Evolutionary conservation across 2,113 vertebrate species (phyloP).

Genomic region (Triplophysa tibetana): DNA sequence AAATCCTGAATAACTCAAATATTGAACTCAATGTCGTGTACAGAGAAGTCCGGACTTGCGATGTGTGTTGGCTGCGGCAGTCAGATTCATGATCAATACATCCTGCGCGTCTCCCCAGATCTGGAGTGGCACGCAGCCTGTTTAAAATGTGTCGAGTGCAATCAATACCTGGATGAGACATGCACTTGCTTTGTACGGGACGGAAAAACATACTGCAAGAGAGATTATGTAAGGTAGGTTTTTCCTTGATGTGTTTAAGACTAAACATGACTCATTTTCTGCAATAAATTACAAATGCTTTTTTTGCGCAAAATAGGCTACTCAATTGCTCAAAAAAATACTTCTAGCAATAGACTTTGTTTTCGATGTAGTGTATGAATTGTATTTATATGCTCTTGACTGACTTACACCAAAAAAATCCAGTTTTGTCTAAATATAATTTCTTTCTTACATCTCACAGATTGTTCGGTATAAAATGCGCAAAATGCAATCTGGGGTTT

Average conservation of each 20-base stretch:
- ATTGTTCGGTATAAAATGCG: slow-evolving; percentile 93
- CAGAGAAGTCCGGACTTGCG: slow-evolving; percentile 91
- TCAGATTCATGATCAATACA: slow-evolving; percentile 96
- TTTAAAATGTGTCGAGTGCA: slow-evolving; percentile 94
- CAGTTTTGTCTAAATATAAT: neutral
- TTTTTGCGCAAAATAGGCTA: neutral
- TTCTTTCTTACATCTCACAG: slow-evolving; percentile 65
- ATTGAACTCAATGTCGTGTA: slow-evolving; percentile 53
- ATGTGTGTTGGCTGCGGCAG: slow-evolving; percentile 97
- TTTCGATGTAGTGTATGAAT: no score
- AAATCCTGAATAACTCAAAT: neutral
- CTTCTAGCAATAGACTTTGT: neutral
- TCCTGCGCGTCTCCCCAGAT: slow-evolving; percentile 94
- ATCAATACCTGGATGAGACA: slow-evolving; percentile 92
- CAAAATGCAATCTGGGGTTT: slow-evolving; percentile 88
- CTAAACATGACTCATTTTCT: neutral
- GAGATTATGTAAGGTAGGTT: slow-evolving; percentile 91
- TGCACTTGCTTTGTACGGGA: slow-evolving; percentile 96
- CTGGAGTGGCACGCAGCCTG: slow-evolving; percentile 98
- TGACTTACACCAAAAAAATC: no score
- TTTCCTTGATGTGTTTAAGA: neutral
- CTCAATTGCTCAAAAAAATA: neutral
- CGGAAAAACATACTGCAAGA: slow-evolving; percentile 96
- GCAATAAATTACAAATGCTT: neutral
- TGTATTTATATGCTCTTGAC: neutral